Conservation (phyloP, 1,140 invertebrate species). For the Halotydeus destructor region DNA sequence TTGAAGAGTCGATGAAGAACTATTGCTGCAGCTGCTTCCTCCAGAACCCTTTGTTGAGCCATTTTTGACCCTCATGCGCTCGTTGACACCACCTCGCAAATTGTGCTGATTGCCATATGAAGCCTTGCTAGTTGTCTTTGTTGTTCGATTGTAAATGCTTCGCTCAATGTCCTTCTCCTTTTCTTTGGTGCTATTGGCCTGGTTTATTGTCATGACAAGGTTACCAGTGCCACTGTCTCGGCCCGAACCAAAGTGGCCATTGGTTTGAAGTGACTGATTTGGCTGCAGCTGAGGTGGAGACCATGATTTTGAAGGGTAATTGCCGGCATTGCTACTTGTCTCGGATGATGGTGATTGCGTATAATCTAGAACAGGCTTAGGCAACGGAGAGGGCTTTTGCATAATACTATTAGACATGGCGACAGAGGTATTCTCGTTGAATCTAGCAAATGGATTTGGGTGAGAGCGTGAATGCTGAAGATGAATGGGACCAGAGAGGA, state of each 20-base stretch:
- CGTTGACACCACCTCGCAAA: no score
- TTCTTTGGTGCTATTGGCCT: conserved; percentile 2
- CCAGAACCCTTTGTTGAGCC: conserved; percentile 16
- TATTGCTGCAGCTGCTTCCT: conserved; percentile 29
- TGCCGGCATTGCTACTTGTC: neutral
- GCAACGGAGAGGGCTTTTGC: no score
- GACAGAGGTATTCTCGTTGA: no score
- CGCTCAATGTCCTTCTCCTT: no score
- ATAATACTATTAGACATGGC: no score
- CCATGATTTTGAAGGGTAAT: neutral
- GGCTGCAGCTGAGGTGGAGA: neutral
- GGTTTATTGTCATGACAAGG: neutral
- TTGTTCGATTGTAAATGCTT: no score
- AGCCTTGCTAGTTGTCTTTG: no score
- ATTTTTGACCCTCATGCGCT: neutral
- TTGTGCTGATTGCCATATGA: no score
- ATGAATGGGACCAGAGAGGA: neutral
- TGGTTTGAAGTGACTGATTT: neutral
- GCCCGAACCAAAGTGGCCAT: neutral
- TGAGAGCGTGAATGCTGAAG: neutral
- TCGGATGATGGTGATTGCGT: no score
- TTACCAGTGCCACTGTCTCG: neutral
- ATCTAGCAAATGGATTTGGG: no score
- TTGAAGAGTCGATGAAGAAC: conserved; percentile 39
- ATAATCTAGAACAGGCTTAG: no score